Base-by-base conservation (phyloP, 2,113 vertebrate genomes). In the Sebastes schlegelii region DNA sequence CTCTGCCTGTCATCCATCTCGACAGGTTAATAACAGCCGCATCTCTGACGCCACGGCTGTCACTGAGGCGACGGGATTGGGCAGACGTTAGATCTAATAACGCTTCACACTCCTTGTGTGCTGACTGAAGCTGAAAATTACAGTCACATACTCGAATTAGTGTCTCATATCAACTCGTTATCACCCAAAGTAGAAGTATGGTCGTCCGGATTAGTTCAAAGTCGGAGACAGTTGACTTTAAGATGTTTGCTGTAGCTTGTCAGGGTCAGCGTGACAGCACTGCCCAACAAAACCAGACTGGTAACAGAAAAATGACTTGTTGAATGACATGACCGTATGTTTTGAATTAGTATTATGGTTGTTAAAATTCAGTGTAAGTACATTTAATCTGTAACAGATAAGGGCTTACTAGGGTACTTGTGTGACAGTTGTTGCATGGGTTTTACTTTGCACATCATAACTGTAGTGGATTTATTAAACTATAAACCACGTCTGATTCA, bases 1-100 rank as follows among this genome's bases (percentile, higher is more conserved):
- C 52, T 76, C 71, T 21, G 80, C 67, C 82, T 72, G 65, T 91
- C 88, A 70, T 72, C 69, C 55, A 10, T 23, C 68, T 16, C 1
- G 89, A 80, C 91, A 86, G 76, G 74, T 91, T 93, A 92, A 93
- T 92, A 88, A 92, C 45, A 16, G 48, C 71, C 68, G n/a, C 73
- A 3, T 87, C 77, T 82, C 61, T 81, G 86, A 84, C 13, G 75
- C 82, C 83, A 46, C 46, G 0, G 67, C 91, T 79, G 90, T 89
- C 91, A 73, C 54, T 0, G 63, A 46, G 61, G 76, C 76, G 88
- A 87, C n/a, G 79, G 79, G 77, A 81, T 62, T 46, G 76, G 86
- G 78, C 73, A 66, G 77, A 84, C 26, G 1, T 43, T 82, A 23
- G 78, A 80, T 90, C 60, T 86, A 89, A 92, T 91, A 88, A 92